A percentile compares a stretch with the other conserved stretches of the same genome.
Conservation (phyloP, 2,888 invertebrate genomes). For the Eueremaeus valkanovi region DNA sequence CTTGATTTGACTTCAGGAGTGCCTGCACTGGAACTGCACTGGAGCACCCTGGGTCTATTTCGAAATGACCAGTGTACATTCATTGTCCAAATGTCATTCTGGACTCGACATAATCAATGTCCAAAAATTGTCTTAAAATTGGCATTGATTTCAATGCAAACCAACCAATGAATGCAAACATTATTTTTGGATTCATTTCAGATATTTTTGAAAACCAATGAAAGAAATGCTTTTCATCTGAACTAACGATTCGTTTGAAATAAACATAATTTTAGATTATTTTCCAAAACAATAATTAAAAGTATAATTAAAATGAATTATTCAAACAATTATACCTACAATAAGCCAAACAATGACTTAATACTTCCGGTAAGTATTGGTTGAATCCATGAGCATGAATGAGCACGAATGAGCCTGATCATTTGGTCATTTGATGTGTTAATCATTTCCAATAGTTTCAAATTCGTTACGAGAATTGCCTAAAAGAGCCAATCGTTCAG, state of each 20-base stretch:
- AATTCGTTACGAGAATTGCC: slow-evolving; percentile 34
- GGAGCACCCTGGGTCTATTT: no score
- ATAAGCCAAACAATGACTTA: neutral
- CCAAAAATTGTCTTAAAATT: no score
- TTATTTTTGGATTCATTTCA: neutral
- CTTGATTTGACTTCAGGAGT: no score
- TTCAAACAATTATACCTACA: neutral
- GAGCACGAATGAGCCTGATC: neutral
- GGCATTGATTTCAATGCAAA: no score
- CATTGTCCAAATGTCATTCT: no score
- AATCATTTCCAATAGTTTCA: slow-evolving; percentile 36
- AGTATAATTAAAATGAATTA: neutral
- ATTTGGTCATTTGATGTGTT: neutral
- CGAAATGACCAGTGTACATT: no score
- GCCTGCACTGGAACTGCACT: no score
- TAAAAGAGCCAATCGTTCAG: slow-evolving; percentile 30
- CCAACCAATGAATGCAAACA: no score
- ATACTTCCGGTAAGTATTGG: slow-evolving; percentile 9
- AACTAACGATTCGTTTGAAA: neutral
- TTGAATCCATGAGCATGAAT: neutral
- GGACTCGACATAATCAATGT: no score
- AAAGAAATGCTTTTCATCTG: neutral
- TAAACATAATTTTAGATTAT: no score
- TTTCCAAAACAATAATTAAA: neutral
- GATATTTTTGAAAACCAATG: neutral